Base-by-base conservation (phyloP, 1,140 invertebrate species). In the Meloidogyne floridensis region DNA sequence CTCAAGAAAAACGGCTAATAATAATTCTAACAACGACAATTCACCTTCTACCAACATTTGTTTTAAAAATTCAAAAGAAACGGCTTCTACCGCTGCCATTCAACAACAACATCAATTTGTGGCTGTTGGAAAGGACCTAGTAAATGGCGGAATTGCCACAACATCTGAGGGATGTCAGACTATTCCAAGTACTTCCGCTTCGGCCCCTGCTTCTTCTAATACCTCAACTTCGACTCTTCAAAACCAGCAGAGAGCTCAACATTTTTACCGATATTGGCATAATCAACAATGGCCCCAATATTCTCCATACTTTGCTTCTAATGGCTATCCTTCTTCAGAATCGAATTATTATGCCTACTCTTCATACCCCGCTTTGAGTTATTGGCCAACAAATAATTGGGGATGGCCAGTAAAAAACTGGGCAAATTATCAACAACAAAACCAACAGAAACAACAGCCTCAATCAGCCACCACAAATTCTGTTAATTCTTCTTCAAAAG, bases 51-150 rank as follows among this genome's bases (percentile, higher is more conserved):
- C 59, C 59, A 65, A 65, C 56, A 59, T 59, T 59, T 59, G 11
- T 65, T 65, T 65, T 65, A n/a, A 65, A 65, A 65, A 65, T n/a
- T n/a, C n/a, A 65, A n/a, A n/a, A n/a, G 59, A 65, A 18, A n/a
- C 59, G 53, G 8, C 9, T 54, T 13, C 8, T n/a, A 18, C 15
- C 6, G n/a, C 6, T 65, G 59, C 56, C 56, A 59, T 15, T 59
- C 56, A 59, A 13, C 11, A 59, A 15, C 11, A 59, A 3, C 56
- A 59, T 4, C 13, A 11, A 10, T 10, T 32, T 32, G 32, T 59
- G 11, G 13, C 56, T 15, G 11, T 13, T 15, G 13, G 59, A 0
- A 65, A 18, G 7, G 15, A n/a, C n/a, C 7, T 65, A n/a, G 6
- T 7, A 18, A 65, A 65, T 65, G 59, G 59, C 2, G 56, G 13